Evolutionary conservation across 92 coral and sea anemone species (phyloP).

Genomic region (Pocillopora meandrina): DNA sequence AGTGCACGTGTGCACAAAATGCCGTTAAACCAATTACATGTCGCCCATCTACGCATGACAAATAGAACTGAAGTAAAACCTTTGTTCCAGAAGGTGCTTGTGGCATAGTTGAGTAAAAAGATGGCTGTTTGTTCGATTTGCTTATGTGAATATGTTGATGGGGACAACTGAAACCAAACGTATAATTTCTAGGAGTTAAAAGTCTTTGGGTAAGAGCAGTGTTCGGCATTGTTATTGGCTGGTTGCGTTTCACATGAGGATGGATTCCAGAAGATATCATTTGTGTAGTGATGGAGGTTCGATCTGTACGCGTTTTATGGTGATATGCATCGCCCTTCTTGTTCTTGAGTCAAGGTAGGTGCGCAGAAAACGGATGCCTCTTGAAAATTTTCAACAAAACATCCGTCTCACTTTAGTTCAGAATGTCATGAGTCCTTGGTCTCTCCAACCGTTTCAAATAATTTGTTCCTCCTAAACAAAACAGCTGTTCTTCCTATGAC

Average conservation of each 20-base stretch:
- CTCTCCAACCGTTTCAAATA: neutral
- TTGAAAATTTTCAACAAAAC: neutral
- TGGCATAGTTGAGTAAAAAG: neutral
- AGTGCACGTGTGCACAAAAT: neutral
- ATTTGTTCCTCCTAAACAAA: neutral
- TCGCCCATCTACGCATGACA: slow-evolving; percentile 6
- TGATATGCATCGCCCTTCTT: too few relatives aligned
- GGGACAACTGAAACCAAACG: slow-evolving; percentile 7
- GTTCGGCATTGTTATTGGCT: neutral
- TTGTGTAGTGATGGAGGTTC: too few relatives aligned
- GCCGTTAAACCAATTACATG: neutral
- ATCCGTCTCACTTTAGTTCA: too few relatives aligned
- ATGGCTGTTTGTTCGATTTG: neutral
- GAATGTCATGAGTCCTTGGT: neutral
- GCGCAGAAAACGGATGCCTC: neutral
- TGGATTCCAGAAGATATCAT: neutral
- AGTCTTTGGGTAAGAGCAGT: neutral
- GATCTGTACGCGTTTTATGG: too few relatives aligned
- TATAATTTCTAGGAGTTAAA: neutral
- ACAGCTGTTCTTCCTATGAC: neutral
- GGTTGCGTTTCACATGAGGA: neutral
- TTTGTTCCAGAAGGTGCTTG: neutral
- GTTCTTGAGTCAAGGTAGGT: neutral
- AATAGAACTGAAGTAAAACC: neutral
- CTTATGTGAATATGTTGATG: neutral